Percentiles rank a stretch among this genome's conserved stretches.
Conservation (phyloP, 2,888 invertebrate genomes). For the Strigamia maritima region DNA sequence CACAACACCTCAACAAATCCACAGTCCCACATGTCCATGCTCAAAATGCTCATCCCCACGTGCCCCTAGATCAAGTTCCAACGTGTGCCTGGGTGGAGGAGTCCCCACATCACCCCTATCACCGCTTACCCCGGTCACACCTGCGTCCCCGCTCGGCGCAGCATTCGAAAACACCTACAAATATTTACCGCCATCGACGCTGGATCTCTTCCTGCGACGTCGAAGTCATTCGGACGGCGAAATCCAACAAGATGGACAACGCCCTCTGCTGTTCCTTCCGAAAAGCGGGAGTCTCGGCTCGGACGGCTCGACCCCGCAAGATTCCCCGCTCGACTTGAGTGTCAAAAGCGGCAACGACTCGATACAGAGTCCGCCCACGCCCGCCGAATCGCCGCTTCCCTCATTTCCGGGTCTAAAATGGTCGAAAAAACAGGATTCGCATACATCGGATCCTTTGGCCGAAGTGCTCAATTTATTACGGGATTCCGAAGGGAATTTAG, state of each 20-base stretch:
- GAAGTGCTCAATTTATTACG: conserved; percentile 61
- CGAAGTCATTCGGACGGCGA: conserved; percentile 68
- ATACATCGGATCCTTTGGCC: conserved; percentile 51
- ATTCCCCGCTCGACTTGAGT: conserved; percentile 79
- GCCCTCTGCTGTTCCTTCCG: conserved; percentile 47
- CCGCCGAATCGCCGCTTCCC: conserved; percentile 57
- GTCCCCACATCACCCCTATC: conserved; percentile 45
- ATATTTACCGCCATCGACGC: conserved; percentile 50
- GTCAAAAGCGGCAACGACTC: conserved; percentile 57
- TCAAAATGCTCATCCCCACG: conserved; percentile 8
- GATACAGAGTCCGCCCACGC: conserved; percentile 43
- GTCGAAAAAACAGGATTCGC: conserved; percentile 17
- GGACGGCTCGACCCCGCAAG: conserved; percentile 64
- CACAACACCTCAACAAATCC: not conserved
- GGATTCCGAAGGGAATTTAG: not conserved
- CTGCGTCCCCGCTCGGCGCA: conserved; percentile 45
- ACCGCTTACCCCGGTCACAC: conserved; percentile 45
- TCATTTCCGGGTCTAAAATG: not conserved
- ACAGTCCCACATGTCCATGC: not conserved
- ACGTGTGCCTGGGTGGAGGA: conserved; percentile 39
- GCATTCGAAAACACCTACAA: conserved; percentile 39
- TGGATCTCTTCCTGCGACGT: conserved; percentile 61
- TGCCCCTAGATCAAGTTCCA: conserved; percentile 34
- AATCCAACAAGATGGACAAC: conserved; percentile 52
- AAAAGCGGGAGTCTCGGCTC: conserved; percentile 58